Evolutionary conservation across 1,140 invertebrate genomes (phyloP), one percentile per base, ranked within the genome.

Genomic region (Pararge aegeria): DNA sequence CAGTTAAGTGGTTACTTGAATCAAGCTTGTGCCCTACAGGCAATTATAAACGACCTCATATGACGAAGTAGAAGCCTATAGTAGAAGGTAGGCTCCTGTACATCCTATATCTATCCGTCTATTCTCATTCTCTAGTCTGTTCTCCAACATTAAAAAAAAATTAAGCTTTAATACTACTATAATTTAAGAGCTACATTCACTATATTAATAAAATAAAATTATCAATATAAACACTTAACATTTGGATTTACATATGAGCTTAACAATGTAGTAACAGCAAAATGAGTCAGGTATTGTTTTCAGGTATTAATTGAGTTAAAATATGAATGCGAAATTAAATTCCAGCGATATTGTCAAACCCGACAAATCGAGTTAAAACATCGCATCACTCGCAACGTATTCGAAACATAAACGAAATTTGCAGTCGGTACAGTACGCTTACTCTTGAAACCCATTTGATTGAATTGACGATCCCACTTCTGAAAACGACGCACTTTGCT

Each of bases 331-430:
- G 34, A 42, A 38, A 61, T 61, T 55, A 12, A 55, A 61, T 61
- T 37, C 20, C 38, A 58, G 20, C 34, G 21, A 38, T 55, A 61
- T 55, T 55, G 53, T 55, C 59, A 55, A 55, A 61, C 34, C 44
- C 24, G 38, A 30, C 59, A 61, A 61, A 61, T 61, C 53, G 59
- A 61, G 49, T 61, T 61, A 61, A 46, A 61, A 50, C 53, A 38
- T 40, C 52, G 34, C 40, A 61, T 61, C 52, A 37, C 38, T n/a
- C n/a, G n/a, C n/a, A n/a, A n/a, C n/a, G n/a, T 53, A 60, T 50
- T 40, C 53, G 53, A 61, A 61, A 61, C 59, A 55, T 38, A 61
- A 58, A 61, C 53, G 59, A 61, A 61, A 55, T 61, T 27, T 15
- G 9, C 44, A 20, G 15, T 42, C 38, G 12, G 44, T 46, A 46